phyloP scores from a whole-genome alignment of 92 coral and sea anemone species.

The Porites evermanni region DNA sequence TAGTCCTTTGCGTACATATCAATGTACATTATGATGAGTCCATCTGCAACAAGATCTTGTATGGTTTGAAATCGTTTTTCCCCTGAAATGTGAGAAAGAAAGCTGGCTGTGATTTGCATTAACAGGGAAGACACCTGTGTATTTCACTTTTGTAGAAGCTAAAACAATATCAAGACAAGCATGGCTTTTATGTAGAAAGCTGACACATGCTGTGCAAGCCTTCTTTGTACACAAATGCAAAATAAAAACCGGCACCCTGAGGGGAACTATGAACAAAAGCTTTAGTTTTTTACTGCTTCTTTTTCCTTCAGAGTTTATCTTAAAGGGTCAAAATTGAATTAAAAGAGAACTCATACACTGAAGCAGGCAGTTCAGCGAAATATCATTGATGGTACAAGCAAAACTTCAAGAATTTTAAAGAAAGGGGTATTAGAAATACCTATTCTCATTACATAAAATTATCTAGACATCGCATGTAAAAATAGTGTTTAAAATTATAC shows the following conservation, averaged over 20 bases:
- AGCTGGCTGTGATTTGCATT: conserved; percentile 11
- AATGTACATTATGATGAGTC: conserved; percentile 96
- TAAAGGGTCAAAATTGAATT: background rate
- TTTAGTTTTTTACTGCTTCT: background rate
- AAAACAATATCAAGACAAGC: background rate
- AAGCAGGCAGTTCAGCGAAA: background rate
- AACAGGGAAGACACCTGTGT: conserved; percentile 15
- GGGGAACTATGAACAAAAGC: conserved; percentile 23
- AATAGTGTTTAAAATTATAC: background rate
- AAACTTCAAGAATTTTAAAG: background rate
- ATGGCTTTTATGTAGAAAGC: conserved; percentile 13
- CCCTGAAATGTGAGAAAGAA: conserved; percentile 55
- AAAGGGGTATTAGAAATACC: too few species aligned
- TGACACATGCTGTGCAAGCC: conserved; percentile 17
- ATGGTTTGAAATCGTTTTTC: conserved; percentile 96
- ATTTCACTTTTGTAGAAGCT: background rate
- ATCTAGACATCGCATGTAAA: background rate
- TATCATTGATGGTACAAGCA: background rate
- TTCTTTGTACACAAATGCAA: background rate
- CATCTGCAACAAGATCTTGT: conserved; percentile 98
- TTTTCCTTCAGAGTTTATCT: background rate
- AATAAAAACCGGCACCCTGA: conserved; percentile 8
- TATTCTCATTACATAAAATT: too few species aligned
- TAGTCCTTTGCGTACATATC: conserved; percentile 96
- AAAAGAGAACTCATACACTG: background rate